Evolutionary conservation across 2,888 invertebrate species (phyloP), one percentile per base, ranked within the genome.

Genomic region (Opisthograptis luteolata): DNA sequence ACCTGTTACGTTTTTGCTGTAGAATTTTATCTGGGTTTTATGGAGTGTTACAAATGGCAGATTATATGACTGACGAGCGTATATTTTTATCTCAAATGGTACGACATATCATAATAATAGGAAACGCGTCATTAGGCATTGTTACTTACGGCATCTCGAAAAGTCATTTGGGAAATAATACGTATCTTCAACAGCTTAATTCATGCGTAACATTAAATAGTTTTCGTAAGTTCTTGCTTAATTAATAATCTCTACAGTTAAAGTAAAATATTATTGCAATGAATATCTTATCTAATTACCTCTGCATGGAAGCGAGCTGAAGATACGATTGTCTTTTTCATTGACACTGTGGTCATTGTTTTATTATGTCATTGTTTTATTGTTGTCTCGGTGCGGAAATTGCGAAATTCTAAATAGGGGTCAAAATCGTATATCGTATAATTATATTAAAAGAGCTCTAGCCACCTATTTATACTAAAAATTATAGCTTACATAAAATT

Each of bases 291-390:
- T 54, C 55, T 69, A 66, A 73, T 71, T 66, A 70, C 63, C 57
- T 67, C 63, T 65, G 68, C 65, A 51, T 40, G 47, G 52, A 51
- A 49, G 59, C 44, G 56, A 61, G 55, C 49, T 60, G 64, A 66
- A 73, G 70, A 68, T 73, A 71, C 58, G 54, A 76, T 76, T 74
- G 77, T 76, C 56, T 70, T 64, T 62, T 62, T 46, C 54, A 46
- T 54, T 56, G 58, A 46, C 50, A 65, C 62, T 59, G 58, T 59
- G 51, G 60, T 66, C 66, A 70, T 79, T 77, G 76, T 77, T 70
- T 66, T 64, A 65, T 64, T 69, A 68, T 72, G 73, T 68, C 66
- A 60, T 60, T 57, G 68, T 60, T 62, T 61, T 64, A 68, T 73
- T 71, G 61, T 69, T 60, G 50, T 56, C 43, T 30, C 56, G 55